phyloP scores from a whole-genome alignment of 2,888 invertebrate genomes.

The Carterocephalus palaemon region DNA sequence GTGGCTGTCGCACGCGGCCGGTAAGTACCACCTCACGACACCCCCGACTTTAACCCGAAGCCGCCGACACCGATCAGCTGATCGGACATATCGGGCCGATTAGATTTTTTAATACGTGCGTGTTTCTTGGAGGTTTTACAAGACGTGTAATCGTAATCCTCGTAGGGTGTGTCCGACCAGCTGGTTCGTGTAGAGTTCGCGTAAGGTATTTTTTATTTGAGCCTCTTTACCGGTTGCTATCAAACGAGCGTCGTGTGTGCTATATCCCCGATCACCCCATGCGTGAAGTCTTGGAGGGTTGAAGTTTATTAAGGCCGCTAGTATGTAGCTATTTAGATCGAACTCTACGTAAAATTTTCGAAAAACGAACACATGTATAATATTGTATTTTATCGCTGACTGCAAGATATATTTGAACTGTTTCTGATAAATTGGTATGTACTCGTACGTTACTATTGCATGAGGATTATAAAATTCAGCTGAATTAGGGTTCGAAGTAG shows the following conservation, averaged over 20 bases:
- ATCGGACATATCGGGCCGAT: conserved; percentile 42
- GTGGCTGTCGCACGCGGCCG: conserved; percentile 76
- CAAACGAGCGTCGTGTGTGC: conserved; percentile 40
- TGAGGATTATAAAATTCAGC: too few relatives aligned
- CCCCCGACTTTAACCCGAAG: background rate
- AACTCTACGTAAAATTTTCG: too few relatives aligned
- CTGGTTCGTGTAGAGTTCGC: conserved; percentile 30
- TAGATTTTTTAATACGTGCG: conserved; percentile 42
- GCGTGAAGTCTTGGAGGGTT: conserved; percentile 39
- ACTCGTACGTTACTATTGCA: too few relatives aligned
- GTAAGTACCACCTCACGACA: conserved; percentile 54
- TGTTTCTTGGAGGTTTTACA: conserved; percentile 41
- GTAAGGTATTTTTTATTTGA: conserved; percentile 24
- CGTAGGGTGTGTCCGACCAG: conserved; percentile 32
- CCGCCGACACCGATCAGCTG: conserved; percentile 51
- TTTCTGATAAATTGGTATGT: too few relatives aligned
- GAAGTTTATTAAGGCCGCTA: conserved; percentile 43
- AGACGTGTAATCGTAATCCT: conserved; percentile 27
- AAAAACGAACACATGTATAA: too few relatives aligned
- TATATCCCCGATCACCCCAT: conserved; percentile 45
- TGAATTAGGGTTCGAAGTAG: too few relatives aligned
- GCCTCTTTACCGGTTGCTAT: conserved; percentile 21
- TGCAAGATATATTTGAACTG: too few relatives aligned
- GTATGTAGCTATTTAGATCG: background rate
- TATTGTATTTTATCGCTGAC: too few relatives aligned